phyloP scores from a whole-genome alignment of 2,888 invertebrate species.

The Laothoe populi region DNA sequence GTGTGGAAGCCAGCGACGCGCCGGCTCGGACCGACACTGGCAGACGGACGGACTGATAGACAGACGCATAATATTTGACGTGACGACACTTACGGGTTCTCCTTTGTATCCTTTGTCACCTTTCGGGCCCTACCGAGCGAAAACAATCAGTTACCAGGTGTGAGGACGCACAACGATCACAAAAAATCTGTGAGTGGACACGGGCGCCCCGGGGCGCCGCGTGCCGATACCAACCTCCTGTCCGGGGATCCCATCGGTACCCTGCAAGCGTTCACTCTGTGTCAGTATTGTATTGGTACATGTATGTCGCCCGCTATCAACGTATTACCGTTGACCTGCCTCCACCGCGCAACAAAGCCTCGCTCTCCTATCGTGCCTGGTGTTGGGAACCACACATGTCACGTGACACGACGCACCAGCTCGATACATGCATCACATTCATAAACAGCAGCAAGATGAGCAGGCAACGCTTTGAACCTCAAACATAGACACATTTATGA shows the following conservation, averaged over 20 bases:
- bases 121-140: constrained; percentile 90
- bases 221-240: constrained; percentile 88
- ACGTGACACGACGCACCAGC: background rate
- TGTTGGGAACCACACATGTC: background rate
- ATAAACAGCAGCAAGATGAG: background rate
- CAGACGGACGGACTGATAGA: constrained; percentile 23
- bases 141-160: constrained; percentile 43
- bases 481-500: background rate
- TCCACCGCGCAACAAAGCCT: background rate
- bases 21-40: constrained; percentile 25
- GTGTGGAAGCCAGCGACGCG: background rate
- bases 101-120: constrained; percentile 96
- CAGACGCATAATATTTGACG: background rate
- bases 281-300: constrained; percentile 31
- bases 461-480: background rate
- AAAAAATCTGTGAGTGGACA: constrained; percentile 17
- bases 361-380: background rate
- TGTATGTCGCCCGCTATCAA: background rate
- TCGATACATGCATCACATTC: background rate
- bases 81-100: constrained; percentile 88
- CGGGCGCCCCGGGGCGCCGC: constrained; percentile 8
- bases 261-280: constrained; percentile 85
- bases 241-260: constrained; percentile 97
- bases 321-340: background rate
- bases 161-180: constrained; percentile 24